phyloP scores from a whole-genome alignment of 2,888 invertebrate species.

The Pyrrhia umbra region DNA sequence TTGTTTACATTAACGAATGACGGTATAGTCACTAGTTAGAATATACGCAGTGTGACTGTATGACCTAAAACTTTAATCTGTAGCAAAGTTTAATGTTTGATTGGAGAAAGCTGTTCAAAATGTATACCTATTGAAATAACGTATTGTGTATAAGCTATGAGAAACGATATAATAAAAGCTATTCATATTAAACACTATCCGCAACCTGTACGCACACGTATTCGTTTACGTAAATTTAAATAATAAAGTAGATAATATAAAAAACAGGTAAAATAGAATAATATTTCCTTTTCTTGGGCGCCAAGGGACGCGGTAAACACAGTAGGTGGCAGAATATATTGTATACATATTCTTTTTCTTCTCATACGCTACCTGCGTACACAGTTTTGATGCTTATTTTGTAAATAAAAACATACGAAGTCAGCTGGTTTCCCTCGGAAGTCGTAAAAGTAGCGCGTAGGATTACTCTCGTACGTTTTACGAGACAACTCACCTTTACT shows the following conservation, averaged over 20 bases:
- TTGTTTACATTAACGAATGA: too few species aligned
- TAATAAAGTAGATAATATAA: slow-evolving; percentile 57
- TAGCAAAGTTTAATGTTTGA: too few species aligned
- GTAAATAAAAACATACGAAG: slow-evolving; percentile 59
- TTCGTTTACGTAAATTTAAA: slow-evolving; percentile 57
- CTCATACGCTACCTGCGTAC: slow-evolving; percentile 24
- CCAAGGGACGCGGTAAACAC: slow-evolving; percentile 61
- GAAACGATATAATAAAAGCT: slow-evolving; percentile 12
- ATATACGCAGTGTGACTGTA: too few species aligned
- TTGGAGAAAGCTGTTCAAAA: too few species aligned
- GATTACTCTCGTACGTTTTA: slow-evolving; percentile 60
- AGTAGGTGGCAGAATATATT: slow-evolving; percentile 64
- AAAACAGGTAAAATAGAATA: slow-evolving; percentile 62
- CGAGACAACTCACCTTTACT: slow-evolving; percentile 28
- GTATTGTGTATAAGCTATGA: too few species aligned
- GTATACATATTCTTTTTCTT: slow-evolving; percentile 49
- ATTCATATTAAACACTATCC: slow-evolving; percentile 27
- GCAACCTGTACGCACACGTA: slow-evolving; percentile 11
- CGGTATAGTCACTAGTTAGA: too few species aligned
- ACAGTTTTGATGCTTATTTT: slow-evolving; percentile 56
- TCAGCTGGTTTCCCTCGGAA: slow-evolving; percentile 50
- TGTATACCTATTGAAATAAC: too few species aligned
- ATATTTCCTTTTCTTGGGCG: slow-evolving; percentile 56
- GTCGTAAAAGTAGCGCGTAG: slow-evolving; percentile 59
- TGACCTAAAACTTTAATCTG: too few species aligned